Evolutionary conservation across 2,888 invertebrate species (phyloP).

Genomic region (Drosophila mimetica): DNA sequence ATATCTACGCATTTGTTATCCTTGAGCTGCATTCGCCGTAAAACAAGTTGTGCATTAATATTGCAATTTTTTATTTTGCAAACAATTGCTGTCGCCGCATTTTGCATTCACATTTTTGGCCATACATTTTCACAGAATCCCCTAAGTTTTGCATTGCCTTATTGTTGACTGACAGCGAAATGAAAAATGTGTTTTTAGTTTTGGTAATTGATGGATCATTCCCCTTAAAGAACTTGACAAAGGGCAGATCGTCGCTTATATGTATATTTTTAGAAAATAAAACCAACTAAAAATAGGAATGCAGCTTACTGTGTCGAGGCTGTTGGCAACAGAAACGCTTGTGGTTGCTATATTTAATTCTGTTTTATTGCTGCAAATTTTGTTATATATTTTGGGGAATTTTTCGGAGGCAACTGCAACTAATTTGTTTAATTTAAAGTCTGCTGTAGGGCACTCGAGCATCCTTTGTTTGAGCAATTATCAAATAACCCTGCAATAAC

Average conservation of each 20-base stretch:
- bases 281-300: constrained; percentile 50
- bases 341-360: constrained; percentile 18
- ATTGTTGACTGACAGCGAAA: constrained; percentile 13
- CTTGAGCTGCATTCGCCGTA: constrained; percentile 70
- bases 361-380: not conserved
- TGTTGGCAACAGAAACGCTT: constrained; percentile 50
- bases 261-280: constrained; percentile 14
- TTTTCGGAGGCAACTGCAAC: not conserved
- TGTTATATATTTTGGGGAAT: not conserved
- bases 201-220: not conserved
- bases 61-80: constrained; percentile 60
- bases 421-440: constrained; percentile 30
- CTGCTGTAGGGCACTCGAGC: constrained; percentile 29
- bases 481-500: constrained; percentile 40
- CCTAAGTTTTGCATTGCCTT: constrained; percentile 17
- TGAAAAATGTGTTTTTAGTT: constrained; percentile 40
- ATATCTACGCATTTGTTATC: constrained; percentile 83
- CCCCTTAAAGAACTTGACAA: constrained; percentile 22
- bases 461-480: constrained; percentile 27
- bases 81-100: constrained; percentile 38
- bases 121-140: constrained; percentile 49
- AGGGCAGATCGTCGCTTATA: constrained; percentile 42
- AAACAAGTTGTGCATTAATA: constrained; percentile 43
- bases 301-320: constrained; percentile 68
- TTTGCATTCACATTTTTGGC: constrained; percentile 52